A percentile compares a stretch with the other conserved stretches of the same genome.
Evolutionary conservation across 2,797 vertebrate genomes (phyloP).

Genomic region (Leuciscus waleckii): DNA sequence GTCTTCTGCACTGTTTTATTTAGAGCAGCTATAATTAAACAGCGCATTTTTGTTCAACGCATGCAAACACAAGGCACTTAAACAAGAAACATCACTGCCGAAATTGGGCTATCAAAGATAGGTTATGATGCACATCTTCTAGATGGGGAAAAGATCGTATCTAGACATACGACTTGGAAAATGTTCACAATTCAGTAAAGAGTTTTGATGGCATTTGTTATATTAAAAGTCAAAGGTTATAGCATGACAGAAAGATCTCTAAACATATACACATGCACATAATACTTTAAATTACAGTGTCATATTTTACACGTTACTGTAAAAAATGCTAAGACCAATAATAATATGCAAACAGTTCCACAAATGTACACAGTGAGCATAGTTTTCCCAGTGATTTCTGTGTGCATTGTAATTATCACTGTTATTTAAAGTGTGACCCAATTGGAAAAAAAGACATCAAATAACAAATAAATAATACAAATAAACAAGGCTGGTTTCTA

Average conservation of each 20-base stretch:
- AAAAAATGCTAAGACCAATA: neutral
- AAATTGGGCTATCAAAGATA: neutral
- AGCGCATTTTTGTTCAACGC: neutral
- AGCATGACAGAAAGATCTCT: neutral
- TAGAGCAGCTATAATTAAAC: slow-evolving; percentile 49
- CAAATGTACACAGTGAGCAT: neutral
- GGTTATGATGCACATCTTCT: neutral
- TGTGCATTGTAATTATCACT: neutral
- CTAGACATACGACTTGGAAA: neutral
- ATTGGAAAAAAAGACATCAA: neutral
- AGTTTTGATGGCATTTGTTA: neutral
- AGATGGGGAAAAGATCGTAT: too few species aligned
- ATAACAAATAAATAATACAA: neutral
- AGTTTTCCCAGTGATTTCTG: neutral
- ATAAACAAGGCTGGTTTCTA: neutral
- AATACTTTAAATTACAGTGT: neutral
- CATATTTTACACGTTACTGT: neutral
- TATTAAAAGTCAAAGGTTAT: slow-evolving; percentile 6
- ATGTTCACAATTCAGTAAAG: neutral
- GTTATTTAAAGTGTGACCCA: neutral
- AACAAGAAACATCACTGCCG: neutral
- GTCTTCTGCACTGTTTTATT: slow-evolving; percentile 22
- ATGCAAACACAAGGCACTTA: slow-evolving; percentile 14
- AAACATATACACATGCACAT: neutral
- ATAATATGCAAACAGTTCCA: neutral